Evolutionary conservation across 2,797 vertebrate species (phyloP), one percentile per base, ranked within the genome.

Genomic region (Periparus ater): DNA sequence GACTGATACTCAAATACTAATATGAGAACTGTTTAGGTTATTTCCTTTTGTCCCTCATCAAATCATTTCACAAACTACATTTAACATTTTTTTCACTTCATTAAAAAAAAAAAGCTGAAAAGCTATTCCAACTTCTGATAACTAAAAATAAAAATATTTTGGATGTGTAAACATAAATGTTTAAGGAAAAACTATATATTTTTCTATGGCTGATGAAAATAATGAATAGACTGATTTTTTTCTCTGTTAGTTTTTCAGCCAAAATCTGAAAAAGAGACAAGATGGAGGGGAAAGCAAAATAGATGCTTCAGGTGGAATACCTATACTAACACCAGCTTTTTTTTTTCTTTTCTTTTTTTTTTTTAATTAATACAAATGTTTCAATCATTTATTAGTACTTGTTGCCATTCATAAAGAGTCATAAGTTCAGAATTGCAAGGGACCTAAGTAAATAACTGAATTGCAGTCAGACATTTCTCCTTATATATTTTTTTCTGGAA

Each of bases 271-370:
- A 54, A 71, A 21, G 8, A 50, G 72, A 20, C 2, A 25, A 45
- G 22, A 27, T 13, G 10, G 6, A 21, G 5, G 12, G 4, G 3
- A 8, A 29, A 3, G 11, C 2, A 10, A 63, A 67, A 54, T 1
- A 40, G 2, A 20, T 3, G 4, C 18, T 65, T 70, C 20, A 40
- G 6, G 3, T 26, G 6, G 10, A 36, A 68, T 45, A 48, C 23
- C 11, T 50, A 6, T 54, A 50, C 63, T 30, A 27, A 54, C 20
- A 1, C 6, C 2, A 55, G 17, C 1, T 70, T 26, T 11, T 30
- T 17, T 10, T 38, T 38, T 38, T 12, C 38, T 38, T 38, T 38
- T 38, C 11, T 40, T 55, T 36, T 50, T 47, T 34, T 9, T 58
- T 57, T 42, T 30, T 11, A 27, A 60, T 60, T 32, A 29, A n/a